Conservation (phyloP, 2,113 vertebrate genomes). For the Gobio gobio region DNA sequence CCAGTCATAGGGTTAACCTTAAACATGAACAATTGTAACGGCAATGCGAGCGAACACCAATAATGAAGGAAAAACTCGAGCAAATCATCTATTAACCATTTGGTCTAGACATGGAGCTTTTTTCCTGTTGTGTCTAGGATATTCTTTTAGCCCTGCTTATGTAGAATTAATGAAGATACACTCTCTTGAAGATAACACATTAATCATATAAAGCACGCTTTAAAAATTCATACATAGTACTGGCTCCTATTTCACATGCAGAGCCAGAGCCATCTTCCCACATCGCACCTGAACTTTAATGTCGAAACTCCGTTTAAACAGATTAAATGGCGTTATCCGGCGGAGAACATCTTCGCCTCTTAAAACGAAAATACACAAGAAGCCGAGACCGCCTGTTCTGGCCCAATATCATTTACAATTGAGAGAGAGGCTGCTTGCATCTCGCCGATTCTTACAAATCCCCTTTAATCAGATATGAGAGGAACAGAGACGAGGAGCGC, state of each 20-base stretch:
- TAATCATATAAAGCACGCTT: slow-evolving; percentile 23
- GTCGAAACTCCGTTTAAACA: slow-evolving; percentile 7
- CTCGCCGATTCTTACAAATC: slow-evolving; percentile 94
- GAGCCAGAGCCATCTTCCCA: not conserved
- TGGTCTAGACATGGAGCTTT: not conserved
- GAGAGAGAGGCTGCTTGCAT: slow-evolving; percentile 86
- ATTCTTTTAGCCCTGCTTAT: not conserved
- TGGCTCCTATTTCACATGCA: not conserved
- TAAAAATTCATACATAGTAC: slow-evolving; percentile 19
- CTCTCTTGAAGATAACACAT: slow-evolving; percentile 26
- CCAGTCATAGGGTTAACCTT: not conserved
- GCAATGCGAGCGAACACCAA: not conserved
- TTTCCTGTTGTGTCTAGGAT: not conserved
- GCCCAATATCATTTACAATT: slow-evolving; percentile 87
- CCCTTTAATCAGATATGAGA: slow-evolving; percentile 99
- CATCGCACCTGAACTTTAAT: slow-evolving; percentile 14
- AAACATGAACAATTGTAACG: not conserved
- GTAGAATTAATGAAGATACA: slow-evolving; percentile 28
- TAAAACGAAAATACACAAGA: slow-evolving; percentile 37
- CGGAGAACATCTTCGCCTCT: not conserved
- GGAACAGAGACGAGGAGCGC: slow-evolving; percentile 86
- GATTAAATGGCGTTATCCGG: slow-evolving; percentile 10
- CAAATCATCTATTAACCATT: slow-evolving; percentile 8
- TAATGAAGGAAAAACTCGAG: not conserved
- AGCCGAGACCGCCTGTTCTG: slow-evolving; percentile 69